Base-by-base conservation (phyloP, 2,113 vertebrate genomes). In the Pelecanus crispus region DNA sequence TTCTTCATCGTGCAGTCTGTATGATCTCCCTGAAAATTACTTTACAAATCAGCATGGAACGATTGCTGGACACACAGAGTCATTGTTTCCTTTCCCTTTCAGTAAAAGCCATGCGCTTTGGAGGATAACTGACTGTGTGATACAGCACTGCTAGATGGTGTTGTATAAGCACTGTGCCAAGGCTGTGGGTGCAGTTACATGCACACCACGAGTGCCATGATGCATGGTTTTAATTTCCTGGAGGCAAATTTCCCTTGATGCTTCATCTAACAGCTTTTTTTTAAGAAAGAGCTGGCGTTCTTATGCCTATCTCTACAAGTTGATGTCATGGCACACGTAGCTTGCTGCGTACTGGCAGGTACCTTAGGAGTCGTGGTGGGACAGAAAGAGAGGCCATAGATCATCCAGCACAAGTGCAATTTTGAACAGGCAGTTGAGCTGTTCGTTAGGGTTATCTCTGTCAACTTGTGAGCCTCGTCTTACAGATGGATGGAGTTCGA, bases 1-100 rank as follows among this genome's bases (percentile, higher is more conserved):
- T 50, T 34, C 45, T 79, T 66, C 77, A 28, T 53, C 28, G 1
- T 45, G 16, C 44, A 83, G 66, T 55, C 55, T 84, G 72, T 25
- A 38, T 38, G 50, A 13, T 49, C 53, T 88, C 74, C 78, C 78
- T 81, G 80, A 67, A 58, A 50, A 34, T 62, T 4, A 32, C 75
- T 92, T 72, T 61, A 10, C 70, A 66, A 26, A 26, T 59, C 56
- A 62, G 66, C 50, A 6, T 0, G 24, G 78, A 28, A 34, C 1
- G 26, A 24, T 13, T 70, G 93, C 89, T 73, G 90, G 91, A 73
- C 61, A 93, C 59, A 70, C 71, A 63, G 92, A 83, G 86, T 14
- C 71, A 56, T 85, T 96, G 94, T 92, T 97, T 82, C 92, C 62
- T 74, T 92, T 91, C 31, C 44, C 50, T 65, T 56, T 61, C 66